Base-by-base conservation (phyloP, 2,113 vertebrate genomes). In the Suncus etruscus region DNA sequence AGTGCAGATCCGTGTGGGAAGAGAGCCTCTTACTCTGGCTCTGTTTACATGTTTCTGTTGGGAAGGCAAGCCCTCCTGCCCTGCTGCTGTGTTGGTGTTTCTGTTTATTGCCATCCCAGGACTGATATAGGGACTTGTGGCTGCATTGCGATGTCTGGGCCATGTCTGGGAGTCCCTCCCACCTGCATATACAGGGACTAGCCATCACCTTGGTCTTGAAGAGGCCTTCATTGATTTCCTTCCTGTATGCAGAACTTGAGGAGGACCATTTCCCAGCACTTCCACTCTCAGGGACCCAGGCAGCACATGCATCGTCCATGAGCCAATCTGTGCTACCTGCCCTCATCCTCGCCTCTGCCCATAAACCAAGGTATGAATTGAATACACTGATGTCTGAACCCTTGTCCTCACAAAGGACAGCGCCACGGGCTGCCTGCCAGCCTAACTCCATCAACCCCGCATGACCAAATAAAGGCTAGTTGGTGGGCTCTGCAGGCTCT, bases 1-100 rank as follows among this genome's bases (percentile, higher is more conserved):
- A 97, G 97, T 96, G 97, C 97, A 97, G 95, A 97, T 95, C 97
- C 96, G 95, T 97, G 96, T 97, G 97, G 97, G 97, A 98, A 97
- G 97, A 97, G 91, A 96, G 84, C 18, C 29, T 45, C 77, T 98
- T 97, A 95, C 96, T 97, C 97, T 98, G 15, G 61, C 95, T 70
- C 88, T 96, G 94, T 97, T 96, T 95, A 95, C 90, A 66, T 87
- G 90, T 93, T 94, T 94, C 95, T 91, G 54, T 91, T 0, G 5
- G 66, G 83, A 93, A 86, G 0, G 32, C 90, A 89, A 27, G 69
- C 88, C 73, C 1, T 66, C 93, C 89, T 88, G 65, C 74, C 96
- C 11, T n/a, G n/a, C n/a, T 86, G 86, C 91, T 81, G 45, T 80
- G 90, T 93, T 74, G 83, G 94, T 92, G 92, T 95, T 96, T 92